Evolutionary conservation across 1,140 invertebrate genomes (phyloP).

Genomic region (Rhizoglyphus robini): DNA sequence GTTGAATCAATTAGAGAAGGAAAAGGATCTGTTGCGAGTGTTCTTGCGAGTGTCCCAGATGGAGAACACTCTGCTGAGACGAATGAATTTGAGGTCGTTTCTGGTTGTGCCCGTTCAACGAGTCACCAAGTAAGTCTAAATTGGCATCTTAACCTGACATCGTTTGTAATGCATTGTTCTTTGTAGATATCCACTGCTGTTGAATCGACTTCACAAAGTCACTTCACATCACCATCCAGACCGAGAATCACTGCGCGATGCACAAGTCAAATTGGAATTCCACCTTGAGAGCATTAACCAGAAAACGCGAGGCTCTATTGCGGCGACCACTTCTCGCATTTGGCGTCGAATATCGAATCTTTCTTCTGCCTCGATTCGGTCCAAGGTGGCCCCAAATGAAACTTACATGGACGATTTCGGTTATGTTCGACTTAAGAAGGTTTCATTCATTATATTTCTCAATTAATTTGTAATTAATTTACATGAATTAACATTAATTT

Average conservation of each 20-base stretch:
- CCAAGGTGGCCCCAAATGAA: conserved; percentile 38
- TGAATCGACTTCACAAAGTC: conserved; percentile 78
- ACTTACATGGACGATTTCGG: conserved; percentile 62
- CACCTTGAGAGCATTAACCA: conserved; percentile 86
- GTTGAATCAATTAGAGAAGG: conserved; percentile 78
- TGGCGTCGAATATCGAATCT: conserved; percentile 76
- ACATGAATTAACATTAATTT: neutral
- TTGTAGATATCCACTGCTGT: conserved; percentile 78
- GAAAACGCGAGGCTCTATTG: conserved; percentile 67
- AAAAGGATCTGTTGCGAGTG: conserved; percentile 82
- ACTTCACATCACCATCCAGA: conserved; percentile 64
- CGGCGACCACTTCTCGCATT: conserved; percentile 50
- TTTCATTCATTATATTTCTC: neutral
- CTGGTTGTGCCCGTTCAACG: conserved; percentile 57
- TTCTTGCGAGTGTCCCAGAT: conserved; percentile 90
- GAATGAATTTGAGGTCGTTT: conserved; percentile 94
- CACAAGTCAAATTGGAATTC: conserved; percentile 78
- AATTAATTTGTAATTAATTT: neutral
- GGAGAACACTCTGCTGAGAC: conserved; percentile 76
- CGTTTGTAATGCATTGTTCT: conserved; percentile 74
- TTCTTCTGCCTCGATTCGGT: conserved; percentile 32
- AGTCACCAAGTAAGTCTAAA: conserved; percentile 41
- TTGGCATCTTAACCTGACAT: conserved; percentile 43
- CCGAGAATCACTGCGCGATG: conserved; percentile 53
- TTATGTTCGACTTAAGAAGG: conserved; percentile 69